Evolutionary conservation across 2,888 invertebrate genomes (phyloP), one percentile per base, ranked within the genome.

Genomic region (Xylocampa areola): DNA sequence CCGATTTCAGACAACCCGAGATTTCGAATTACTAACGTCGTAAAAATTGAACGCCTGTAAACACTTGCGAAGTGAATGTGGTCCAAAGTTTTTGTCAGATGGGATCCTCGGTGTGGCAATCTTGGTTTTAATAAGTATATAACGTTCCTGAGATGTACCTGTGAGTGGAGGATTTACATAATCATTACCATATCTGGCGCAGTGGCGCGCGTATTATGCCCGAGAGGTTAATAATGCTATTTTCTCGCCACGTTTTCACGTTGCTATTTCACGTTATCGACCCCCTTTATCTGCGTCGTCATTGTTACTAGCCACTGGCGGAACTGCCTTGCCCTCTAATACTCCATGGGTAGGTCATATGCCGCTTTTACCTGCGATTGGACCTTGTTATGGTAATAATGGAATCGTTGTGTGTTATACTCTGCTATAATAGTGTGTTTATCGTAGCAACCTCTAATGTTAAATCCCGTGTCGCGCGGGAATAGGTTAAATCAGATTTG

Each of bases 151-250:
- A 91, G 92, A 92, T 91, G 89, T 94, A 92, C 92, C 92, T 93
- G 91, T 88, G 90, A 92, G 93, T 81, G 86, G 88, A 79, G 84
- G 91, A 94, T 94, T 94, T 93, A 92, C 94, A 94, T 94, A 94
- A 94, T 93, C 92, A 94, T 94, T 94, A 94, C 92, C 94, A 94
- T 94, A 94, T 93, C 93, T 93, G 90, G 92, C 91, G 91, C 90
- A 90, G 88, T 92, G 92, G 92, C 90, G 91, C 91, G 92, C 84
- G 89, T 93, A 94, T 94, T 94, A 94, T 89, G 83, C 94, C 91
- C 94, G 82, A 83, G 93, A 92, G 94, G 94, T 94, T 94, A 94
- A 94, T 94, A 94, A 94, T 94, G 94, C 91, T 90, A 94, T 94
- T 94, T 94, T 94, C 94, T 92, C 92, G 90, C 91, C 91, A 91